phyloP scores from a whole-genome alignment of 1,140 invertebrate species.

The Anastrepha ludens region DNA sequence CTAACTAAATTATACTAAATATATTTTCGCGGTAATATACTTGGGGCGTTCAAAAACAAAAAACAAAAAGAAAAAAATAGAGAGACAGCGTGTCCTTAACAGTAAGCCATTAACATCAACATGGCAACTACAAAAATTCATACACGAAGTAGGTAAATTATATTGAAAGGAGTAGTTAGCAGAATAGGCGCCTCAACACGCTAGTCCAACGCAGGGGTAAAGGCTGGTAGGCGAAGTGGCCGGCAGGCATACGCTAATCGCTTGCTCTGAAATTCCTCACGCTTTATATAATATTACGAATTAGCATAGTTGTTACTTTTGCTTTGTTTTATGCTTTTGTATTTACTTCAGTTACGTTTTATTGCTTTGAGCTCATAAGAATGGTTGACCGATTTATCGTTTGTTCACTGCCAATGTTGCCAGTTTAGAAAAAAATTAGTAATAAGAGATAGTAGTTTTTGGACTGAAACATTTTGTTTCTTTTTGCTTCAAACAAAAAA shows the following conservation, averaged over 20 bases:
- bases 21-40: conserved; percentile 31
- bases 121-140: background rate
- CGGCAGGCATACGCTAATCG: background rate
- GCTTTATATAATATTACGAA: background rate
- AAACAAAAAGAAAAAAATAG: background rate
- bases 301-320: background rate
- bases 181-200: background rate
- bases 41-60: background rate
- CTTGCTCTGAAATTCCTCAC: background rate
- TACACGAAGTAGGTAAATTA: background rate
- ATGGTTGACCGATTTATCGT: no score
- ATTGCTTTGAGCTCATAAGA: background rate
- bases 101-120: conserved; percentile 19
- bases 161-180: background rate
- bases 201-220: background rate
- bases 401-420: no score
- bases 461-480: no score
- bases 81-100: background rate
- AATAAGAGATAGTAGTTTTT: no score
- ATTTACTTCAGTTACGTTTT: background rate
- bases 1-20: conserved; percentile 37
- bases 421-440: no score
- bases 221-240: background rate
- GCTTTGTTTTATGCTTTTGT: background rate
- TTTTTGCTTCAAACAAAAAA: no score